Base-by-base conservation (phyloP, 2,797 vertebrate genomes). In the Neosilurus hyrtlii region DNA sequence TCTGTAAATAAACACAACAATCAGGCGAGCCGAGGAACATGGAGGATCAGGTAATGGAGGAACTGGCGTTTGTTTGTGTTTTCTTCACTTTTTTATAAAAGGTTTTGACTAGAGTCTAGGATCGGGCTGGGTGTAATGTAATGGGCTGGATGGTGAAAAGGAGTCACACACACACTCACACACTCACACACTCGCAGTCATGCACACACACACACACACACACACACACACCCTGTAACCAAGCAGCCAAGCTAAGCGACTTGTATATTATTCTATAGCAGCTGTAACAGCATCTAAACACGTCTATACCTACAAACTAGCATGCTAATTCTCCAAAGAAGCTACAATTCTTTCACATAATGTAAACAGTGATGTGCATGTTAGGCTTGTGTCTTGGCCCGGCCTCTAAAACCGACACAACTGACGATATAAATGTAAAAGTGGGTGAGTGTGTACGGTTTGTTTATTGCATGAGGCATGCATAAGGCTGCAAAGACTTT, bases 1-100 rank as follows among this genome's bases (percentile, higher is more conserved):
- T 93, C 94, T 94, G 93, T 95, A 94, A 95, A 95, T 93, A 95
- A 92, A 94, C 92, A 93, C 90, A 92, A 92, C 90, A 88, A 92
- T 88, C 91, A 91, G 91, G 89, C 91, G 88, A 92, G 92, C 90
- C 84, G 89, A 90, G 89, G 86, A 94, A 91, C 92, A 95, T 95
- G 95, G 95, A 95, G 91, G 95, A 95, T 89, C 94, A 95, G 95
- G 95, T 95, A 95, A 88, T 8, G 89, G 89, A 88, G 79, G 85
- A 86, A 83, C 89, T 18, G 83, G 52, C 49, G 22, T 49, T 76
- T 80, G 86, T 82, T 80, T 76, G 49, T 18, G 43, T 26, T 82
- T 81, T 70, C 8, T 52, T 26, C 14, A 78, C 76, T 78, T 78
- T 78, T 78, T 78, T 62, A 7, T 52, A 82, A 90, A 88, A 86